phyloP scores from a whole-genome alignment of 2,113 vertebrate genomes.

The Ondatra zibethicus region DNA sequence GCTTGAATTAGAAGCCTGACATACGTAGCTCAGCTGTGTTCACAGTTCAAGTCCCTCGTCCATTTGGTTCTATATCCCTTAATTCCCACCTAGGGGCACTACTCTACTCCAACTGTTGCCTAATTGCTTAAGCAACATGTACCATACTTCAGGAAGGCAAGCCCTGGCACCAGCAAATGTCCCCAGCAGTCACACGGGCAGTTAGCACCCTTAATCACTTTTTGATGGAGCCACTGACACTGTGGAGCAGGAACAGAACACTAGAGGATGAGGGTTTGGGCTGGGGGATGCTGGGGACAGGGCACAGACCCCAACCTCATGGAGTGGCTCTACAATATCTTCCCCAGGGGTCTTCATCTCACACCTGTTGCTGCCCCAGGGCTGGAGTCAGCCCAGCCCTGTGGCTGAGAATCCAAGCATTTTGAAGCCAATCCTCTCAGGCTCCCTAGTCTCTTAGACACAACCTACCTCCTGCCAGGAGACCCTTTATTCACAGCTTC shows the following conservation, averaged over 20 bases:
- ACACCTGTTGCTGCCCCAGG: background rate
- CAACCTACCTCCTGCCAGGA: background rate
- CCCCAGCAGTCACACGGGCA: fast-evolving
- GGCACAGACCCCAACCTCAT: fast-evolving
- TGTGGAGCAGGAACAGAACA: fast-evolving
- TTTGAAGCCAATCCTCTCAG: fast-evolving
- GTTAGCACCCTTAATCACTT: background rate
- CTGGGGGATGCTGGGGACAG: fast-evolving
- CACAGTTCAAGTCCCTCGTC: fast-evolving
- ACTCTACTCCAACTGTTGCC: background rate
- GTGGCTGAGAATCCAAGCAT: fast-evolving
- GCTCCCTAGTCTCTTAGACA: background rate
- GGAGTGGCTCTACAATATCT: fast-evolving
- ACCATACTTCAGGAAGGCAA: fast-evolving
- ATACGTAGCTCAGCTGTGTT: fast-evolving
- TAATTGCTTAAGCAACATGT: background rate
- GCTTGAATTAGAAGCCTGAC: background rate
- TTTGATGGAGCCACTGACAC: background rate
- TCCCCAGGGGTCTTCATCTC: background rate
- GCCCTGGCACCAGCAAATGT: fast-evolving
- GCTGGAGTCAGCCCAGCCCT: background rate
- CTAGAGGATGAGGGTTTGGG: fast-evolving
- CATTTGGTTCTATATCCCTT: background rate
- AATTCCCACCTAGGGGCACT: background rate
- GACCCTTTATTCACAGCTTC: background rate